Percentiles rank a stretch among this genome's conserved stretches.
phyloP scores from a whole-genome alignment of 1,140 invertebrate genomes.

The Calliopsis andreniformis region DNA sequence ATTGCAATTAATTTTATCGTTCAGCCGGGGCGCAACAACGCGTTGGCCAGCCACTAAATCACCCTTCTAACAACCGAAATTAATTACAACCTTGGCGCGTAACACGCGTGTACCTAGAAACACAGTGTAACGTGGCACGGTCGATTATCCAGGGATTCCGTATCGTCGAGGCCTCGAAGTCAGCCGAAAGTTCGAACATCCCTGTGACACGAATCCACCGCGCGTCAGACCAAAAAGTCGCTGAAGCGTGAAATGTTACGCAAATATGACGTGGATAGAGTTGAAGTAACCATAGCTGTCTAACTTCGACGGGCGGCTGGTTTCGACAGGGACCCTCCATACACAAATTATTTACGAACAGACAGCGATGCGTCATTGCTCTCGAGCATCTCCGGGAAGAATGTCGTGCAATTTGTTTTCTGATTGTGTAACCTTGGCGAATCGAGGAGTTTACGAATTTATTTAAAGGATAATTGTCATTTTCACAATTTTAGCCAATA shows the following conservation, averaged over 20 bases:
- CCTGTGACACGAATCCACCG: background rate
- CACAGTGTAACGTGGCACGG: background rate
- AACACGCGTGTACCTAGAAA: background rate
- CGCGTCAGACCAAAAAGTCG: constrained; percentile 17
- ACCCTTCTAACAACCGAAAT: constrained; percentile 29
- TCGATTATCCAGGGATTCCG: constrained; percentile 6
- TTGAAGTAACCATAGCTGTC: constrained; percentile 7
- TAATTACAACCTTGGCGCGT: constrained; percentile 39
- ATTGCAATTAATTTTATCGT: constrained; percentile 43
- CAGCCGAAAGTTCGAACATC: background rate
- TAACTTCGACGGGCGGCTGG: background rate
- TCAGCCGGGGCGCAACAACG: background rate
- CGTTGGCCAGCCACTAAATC: constrained; percentile 30
- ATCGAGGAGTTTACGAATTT: too few relatives aligned
- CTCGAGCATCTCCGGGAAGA: background rate
- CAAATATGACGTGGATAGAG: constrained; percentile 29
- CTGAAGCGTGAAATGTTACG: constrained; percentile 30
- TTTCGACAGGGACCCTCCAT: background rate
- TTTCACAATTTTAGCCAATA: too few relatives aligned
- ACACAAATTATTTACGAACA: constrained; percentile 24
- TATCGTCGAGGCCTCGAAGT: background rate
- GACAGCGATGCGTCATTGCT: background rate
- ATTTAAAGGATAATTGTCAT: too few relatives aligned
- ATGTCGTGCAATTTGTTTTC: too few relatives aligned
- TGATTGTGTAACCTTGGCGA: too few relatives aligned